phyloP scores from a whole-genome alignment of 2,888 invertebrate genomes.

The Cepaea hortensis region DNA sequence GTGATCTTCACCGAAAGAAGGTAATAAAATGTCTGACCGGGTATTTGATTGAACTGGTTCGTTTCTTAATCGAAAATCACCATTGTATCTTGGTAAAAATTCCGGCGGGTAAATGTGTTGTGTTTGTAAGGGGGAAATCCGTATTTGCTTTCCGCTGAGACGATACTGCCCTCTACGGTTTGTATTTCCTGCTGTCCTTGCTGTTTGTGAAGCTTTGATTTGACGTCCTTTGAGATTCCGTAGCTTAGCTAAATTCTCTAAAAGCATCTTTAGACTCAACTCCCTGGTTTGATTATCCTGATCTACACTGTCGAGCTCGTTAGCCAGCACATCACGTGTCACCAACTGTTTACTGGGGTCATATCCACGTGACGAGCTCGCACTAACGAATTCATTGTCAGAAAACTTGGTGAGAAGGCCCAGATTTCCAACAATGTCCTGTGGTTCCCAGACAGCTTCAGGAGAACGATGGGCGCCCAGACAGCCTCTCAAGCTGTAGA shows the following conservation, averaged over 20 bases:
- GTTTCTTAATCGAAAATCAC: background rate
- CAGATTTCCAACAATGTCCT: background rate
- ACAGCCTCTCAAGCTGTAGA: conserved; percentile 24
- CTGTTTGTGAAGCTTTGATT: background rate
- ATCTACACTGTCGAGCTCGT: background rate
- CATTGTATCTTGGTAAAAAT: background rate
- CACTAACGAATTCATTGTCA: background rate
- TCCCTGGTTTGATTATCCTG: background rate
- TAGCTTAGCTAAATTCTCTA: background rate
- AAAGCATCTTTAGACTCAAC: background rate
- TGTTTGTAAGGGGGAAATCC: background rate
- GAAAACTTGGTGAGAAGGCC: background rate
- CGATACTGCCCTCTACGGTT: background rate
- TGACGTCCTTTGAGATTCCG: too few species aligned
- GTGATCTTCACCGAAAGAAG: background rate
- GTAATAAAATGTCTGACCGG: background rate
- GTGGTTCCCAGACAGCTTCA: background rate
- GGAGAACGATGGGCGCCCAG: background rate
- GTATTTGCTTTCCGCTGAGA: background rate
- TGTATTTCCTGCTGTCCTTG: background rate
- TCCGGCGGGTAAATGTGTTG: too few species aligned
- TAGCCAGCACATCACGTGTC: background rate
- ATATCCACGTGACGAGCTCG: background rate
- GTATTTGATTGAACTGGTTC: background rate
- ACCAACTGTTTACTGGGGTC: background rate